Percentiles rank a stretch among this genome's conserved stretches.
Evolutionary conservation across 2,113 vertebrate genomes (phyloP).

Genomic region (Dromas ardeola): DNA sequence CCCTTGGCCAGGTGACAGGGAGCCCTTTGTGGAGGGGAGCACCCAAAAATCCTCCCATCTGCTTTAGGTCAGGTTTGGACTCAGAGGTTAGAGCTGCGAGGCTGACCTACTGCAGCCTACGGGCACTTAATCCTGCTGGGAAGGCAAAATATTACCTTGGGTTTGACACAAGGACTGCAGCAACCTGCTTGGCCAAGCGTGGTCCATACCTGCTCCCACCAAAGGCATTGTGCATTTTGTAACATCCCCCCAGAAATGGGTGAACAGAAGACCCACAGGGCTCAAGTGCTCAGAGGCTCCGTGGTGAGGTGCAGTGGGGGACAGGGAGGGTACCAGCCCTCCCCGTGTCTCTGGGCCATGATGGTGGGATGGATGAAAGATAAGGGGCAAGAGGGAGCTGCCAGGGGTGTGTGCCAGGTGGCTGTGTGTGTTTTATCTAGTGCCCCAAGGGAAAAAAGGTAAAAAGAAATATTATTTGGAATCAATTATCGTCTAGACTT

Average conservation of each 20-base stretch:
- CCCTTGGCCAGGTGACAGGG: neutral
- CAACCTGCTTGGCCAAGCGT: neutral
- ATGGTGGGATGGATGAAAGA: neutral
- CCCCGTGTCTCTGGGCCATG: neutral
- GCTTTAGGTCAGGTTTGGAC: neutral
- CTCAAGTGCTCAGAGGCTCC: neutral
- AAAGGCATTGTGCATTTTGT: rapidly evolving
- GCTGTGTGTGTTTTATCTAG: neutral
- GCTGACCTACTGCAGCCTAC: neutral
- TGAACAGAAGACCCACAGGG: neutral
- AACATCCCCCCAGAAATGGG: neutral
- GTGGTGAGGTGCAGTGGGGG: neutral
- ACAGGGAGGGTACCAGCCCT: neutral
- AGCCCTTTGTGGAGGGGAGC: neutral
- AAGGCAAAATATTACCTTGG: neutral
- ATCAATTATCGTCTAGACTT: neutral
- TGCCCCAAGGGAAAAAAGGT: neutral
- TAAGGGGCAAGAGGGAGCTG: neutral
- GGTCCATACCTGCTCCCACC: neutral
- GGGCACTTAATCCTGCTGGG: neutral
- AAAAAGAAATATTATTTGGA: neutral
- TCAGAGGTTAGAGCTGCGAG: neutral
- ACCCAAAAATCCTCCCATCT: neutral
- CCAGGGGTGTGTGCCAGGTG: no score
- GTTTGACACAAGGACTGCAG: neutral